These are phyloP conservation scores for Bradysia coprophila DNA, from an alignment of 1,140 invertebrate species.

Conservation along the genomic window DNA sequence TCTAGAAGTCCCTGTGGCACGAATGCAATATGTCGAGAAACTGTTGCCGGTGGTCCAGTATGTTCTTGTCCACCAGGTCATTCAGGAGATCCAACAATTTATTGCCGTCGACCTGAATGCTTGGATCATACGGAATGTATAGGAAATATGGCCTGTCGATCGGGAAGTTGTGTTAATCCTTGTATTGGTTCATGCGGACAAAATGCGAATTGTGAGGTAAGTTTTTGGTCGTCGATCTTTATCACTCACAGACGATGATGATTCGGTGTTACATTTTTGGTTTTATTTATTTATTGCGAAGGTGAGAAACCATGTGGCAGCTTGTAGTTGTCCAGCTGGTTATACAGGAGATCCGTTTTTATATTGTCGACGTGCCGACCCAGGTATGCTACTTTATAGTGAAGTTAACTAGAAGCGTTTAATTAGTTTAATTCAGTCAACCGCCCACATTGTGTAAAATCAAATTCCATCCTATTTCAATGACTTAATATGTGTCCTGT, in stretches of 20 bases:
- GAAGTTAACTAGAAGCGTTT: too few relatives aligned
- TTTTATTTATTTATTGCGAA: slow-evolving; percentile 15
- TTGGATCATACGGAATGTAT: slow-evolving; percentile 34
- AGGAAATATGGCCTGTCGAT: slow-evolving; percentile 52
- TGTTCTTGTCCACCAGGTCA: slow-evolving; percentile 51
- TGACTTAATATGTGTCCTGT: too few relatives aligned
- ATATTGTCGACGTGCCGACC: slow-evolving; percentile 36
- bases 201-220: slow-evolving; percentile 46
- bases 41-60: slow-evolving; percentile 36
- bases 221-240: too few relatives aligned
- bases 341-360: slow-evolving; percentile 66
- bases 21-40: slow-evolving; percentile 38
- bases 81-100: slow-evolving; percentile 45
- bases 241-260: too few relatives aligned
- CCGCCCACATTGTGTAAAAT: too few relatives aligned
- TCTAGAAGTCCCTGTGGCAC: slow-evolving; percentile 31
- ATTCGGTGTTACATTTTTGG: too few relatives aligned
- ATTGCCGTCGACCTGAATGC: slow-evolving; percentile 44
- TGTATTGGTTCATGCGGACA: slow-evolving; percentile 57
- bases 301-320: slow-evolving; percentile 60
- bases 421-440: too few relatives aligned
- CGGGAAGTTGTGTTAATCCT: slow-evolving; percentile 55
- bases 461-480: too few relatives aligned
- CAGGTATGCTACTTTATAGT: too few relatives aligned
- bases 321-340: slow-evolving; percentile 65